Conservation (phyloP, 2,797 vertebrate genomes). For the Corythornis leucogaster region DNA sequence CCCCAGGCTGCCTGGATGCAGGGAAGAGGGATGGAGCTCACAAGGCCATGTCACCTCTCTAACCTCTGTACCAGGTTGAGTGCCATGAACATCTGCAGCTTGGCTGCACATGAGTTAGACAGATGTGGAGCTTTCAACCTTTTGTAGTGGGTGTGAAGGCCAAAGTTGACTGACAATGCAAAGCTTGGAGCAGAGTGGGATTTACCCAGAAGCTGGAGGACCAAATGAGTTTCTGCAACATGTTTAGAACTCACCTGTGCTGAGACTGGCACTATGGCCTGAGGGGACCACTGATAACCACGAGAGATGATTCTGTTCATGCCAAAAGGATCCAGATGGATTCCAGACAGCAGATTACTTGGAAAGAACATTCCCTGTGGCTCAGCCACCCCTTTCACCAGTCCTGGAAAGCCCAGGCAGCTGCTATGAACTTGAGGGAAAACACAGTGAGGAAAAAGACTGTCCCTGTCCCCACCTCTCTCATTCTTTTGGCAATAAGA, state of each 20-base stretch:
- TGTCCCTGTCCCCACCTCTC: neutral
- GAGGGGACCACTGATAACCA: neutral
- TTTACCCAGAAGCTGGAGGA: neutral
- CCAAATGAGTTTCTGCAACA: neutral
- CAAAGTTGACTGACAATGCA: no score
- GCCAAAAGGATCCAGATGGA: neutral
- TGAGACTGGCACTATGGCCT: neutral
- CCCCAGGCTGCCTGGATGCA: neutral
- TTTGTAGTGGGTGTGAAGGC: rapidly evolving
- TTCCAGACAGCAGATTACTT: neutral
- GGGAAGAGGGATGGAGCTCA: neutral
- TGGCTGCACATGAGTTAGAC: rapidly evolving
- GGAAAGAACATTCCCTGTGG: neutral
- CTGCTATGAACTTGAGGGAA: neutral
- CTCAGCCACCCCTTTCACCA: neutral
- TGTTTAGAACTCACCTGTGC: rapidly evolving
- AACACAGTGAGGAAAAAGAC: neutral
- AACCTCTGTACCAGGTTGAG: rapidly evolving
- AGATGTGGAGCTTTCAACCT: neutral
- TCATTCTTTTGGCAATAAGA: neutral
- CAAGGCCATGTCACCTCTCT: neutral
- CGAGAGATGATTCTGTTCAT: neutral
- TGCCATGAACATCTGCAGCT: neutral
- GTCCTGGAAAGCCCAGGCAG: neutral
- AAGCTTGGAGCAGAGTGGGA: rapidly evolving